A percentile compares a stretch with the other conserved stretches of the same genome.
Conservation (phyloP, 2,797 vertebrate species). For the Hippopotamyrus pictus region DNA sequence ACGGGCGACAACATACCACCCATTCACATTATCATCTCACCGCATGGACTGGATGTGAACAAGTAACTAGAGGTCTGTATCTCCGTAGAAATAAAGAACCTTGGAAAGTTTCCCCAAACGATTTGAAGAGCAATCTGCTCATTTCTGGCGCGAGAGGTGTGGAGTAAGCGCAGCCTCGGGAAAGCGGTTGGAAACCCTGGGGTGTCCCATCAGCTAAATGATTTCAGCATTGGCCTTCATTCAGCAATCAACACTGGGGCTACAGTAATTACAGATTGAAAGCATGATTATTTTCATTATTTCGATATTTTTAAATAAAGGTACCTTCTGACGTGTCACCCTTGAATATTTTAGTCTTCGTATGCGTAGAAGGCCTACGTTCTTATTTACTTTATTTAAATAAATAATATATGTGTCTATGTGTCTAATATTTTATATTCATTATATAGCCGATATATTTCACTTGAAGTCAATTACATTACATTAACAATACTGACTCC, state of each 20-base stretch:
- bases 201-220: background rate
- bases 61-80: background rate
- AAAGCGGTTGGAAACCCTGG: background rate
- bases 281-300: background rate
- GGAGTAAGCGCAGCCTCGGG: background rate
- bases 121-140: background rate
- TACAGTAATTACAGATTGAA: background rate
- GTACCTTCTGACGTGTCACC: background rate
- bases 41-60: background rate
- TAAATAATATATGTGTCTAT: background rate
- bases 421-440: background rate
- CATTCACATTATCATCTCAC: background rate
- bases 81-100: background rate
- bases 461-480: background rate
- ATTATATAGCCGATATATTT: background rate
- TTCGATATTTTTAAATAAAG: background rate
- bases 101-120: background rate
- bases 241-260: background rate
- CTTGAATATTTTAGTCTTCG: background rate
- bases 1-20: background rate
- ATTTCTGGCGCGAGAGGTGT: background rate
- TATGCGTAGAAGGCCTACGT: background rate
- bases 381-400: background rate
- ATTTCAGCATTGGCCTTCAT: background rate
- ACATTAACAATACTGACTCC: background rate